Conservation (phyloP, 2,888 invertebrate genomes). For the Mystacides longicornis region DNA sequence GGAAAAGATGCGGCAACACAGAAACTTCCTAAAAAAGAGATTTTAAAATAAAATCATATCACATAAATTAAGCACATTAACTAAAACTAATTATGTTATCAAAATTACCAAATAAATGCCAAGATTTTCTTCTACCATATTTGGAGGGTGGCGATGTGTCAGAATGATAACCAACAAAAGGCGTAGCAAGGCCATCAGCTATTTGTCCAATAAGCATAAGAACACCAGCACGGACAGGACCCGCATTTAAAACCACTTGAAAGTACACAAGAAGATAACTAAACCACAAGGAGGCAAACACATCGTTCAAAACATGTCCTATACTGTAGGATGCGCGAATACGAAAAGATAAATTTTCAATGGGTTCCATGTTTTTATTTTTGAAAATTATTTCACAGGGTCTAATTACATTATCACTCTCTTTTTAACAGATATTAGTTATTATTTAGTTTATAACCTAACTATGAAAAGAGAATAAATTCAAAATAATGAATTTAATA, state of each 20-base stretch:
- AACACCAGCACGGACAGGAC: conserved; percentile 50
- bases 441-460: too few relatives aligned
- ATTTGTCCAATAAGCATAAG: conserved; percentile 77
- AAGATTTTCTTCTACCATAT: conserved; percentile 78
- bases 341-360: not conserved
- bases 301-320: conserved; percentile 86
- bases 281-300: conserved; percentile 93
- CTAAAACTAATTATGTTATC: too few relatives aligned
- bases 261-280: conserved; percentile 83
- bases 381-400: not conserved
- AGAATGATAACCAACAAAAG: conserved; percentile 79
- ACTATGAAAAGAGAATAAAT: too few relatives aligned
- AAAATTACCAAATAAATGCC: conserved; percentile 78
- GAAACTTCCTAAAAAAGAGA: conserved; percentile 52
- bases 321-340: conserved; percentile 55
- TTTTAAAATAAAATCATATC: not conserved
- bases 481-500: too few relatives aligned
- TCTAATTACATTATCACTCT: not conserved
- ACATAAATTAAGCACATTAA: not conserved
- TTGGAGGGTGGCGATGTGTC: conserved; percentile 62
- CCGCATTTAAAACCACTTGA: conserved; percentile 52
- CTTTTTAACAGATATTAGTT: too few relatives aligned
- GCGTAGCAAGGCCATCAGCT: conserved; percentile 79
- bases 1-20: conserved; percentile 76
- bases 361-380: not conserved